Percentiles rank a stretch among this genome's conserved stretches.
Evolutionary conservation across 2,113 vertebrate species (phyloP).

Genomic region (Pampusana beccarii): DNA sequence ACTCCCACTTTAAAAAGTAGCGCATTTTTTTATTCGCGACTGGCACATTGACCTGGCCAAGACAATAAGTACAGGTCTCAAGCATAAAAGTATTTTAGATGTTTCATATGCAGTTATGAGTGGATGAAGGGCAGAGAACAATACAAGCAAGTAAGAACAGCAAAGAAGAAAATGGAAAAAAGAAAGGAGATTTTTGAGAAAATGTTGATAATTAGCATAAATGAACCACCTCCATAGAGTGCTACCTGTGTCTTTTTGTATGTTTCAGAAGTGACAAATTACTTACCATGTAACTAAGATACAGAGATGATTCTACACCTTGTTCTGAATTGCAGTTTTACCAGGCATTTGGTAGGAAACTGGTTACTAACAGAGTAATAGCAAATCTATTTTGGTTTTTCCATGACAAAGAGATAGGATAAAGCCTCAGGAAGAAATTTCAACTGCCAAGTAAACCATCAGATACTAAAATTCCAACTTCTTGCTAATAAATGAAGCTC

Average conservation of each 20-base stretch:
- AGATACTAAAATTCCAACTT: background rate
- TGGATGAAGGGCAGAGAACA: background rate
- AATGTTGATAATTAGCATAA: background rate
- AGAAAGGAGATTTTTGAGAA: background rate
- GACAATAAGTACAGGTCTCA: background rate
- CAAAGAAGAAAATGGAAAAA: background rate
- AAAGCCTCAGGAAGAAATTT: background rate
- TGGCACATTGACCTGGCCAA: background rate
- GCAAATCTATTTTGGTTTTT: background rate
- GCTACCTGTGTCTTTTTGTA: accelerated
- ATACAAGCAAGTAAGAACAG: background rate
- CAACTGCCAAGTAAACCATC: background rate
- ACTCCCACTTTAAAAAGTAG: background rate
- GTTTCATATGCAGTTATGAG: background rate
- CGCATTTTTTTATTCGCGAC: background rate
- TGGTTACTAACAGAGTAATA: background rate
- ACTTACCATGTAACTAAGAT: background rate
- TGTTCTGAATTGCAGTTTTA: background rate
- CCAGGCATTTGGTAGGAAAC: background rate
- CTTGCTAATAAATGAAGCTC: background rate
- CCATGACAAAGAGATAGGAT: background rate
- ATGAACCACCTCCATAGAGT: background rate
- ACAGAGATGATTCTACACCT: background rate
- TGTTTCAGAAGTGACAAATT: background rate
- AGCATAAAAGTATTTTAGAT: background rate